Conservation (phyloP, 2,113 vertebrate species). For the Nesospiza acunhae region DNA sequence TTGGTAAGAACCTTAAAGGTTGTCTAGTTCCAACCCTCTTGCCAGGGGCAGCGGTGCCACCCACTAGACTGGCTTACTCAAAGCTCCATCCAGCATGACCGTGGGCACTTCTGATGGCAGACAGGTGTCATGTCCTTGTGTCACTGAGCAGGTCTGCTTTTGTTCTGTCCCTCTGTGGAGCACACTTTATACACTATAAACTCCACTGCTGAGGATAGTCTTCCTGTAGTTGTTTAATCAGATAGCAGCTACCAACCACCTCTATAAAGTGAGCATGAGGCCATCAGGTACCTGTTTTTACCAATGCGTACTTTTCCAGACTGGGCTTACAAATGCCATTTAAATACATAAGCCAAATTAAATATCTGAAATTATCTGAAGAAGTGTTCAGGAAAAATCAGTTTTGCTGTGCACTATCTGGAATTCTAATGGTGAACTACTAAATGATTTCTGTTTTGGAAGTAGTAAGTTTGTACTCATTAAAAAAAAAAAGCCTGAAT, state of each 20-base stretch:
- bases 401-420: neutral
- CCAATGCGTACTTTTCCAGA: fast-evolving
- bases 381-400: neutral
- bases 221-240: neutral
- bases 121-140: fast-evolving
- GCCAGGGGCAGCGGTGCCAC: neutral
- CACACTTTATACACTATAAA: neutral
- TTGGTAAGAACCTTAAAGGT: neutral
- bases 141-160: neutral
- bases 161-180: neutral
- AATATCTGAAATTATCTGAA: neutral
- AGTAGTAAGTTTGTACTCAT: slow-evolving; percentile 1
- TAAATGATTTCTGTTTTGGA: slow-evolving; percentile 8
- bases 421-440: neutral
- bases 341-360: neutral
- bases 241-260: neutral
- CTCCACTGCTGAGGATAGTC: neutral
- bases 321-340: neutral
- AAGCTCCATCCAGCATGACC: neutral
- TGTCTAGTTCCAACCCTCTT: neutral
- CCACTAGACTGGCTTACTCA: neutral
- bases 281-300: neutral
- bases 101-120: neutral
- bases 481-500: neutral
- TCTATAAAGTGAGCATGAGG: neutral